A percentile compares a stretch with the other conserved stretches of the same genome.
Conservation (phyloP, 2,797 vertebrate genomes). For the Platyrinchus mystaceus region DNA sequence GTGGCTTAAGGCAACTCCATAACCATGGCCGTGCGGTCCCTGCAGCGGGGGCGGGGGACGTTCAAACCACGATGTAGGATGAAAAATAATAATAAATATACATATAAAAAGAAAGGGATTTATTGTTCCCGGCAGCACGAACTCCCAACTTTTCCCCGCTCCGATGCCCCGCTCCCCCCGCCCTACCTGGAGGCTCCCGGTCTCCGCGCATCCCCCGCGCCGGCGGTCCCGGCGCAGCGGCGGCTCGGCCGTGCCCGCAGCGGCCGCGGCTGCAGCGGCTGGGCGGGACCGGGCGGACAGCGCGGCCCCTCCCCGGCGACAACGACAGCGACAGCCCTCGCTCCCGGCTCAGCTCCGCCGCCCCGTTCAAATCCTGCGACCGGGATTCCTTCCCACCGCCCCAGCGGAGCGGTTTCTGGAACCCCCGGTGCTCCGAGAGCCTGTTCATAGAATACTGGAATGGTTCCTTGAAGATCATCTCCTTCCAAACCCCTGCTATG, state of each 20-base stretch:
- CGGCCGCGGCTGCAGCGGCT: slow-evolving; percentile 75
- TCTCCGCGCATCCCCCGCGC: not conserved
- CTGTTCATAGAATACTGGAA: not conserved
- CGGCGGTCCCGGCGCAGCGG: slow-evolving; percentile 72
- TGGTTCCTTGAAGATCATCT: not conserved
- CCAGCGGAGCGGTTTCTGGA: not conserved
- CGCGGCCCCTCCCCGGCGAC: not conserved
- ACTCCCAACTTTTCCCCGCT: not conserved
- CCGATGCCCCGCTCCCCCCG: not conserved
- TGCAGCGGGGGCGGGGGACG: not conserved
- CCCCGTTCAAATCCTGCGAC: not conserved
- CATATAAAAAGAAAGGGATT: no score
- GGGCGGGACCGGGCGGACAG: not conserved
- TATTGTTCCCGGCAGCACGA: not conserved
- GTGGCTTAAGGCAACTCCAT: not conserved
- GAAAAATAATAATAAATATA: not conserved
- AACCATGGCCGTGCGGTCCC: not conserved
- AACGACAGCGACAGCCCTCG: not conserved
- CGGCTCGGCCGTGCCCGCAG: slow-evolving; percentile 72
- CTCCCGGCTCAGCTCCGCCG: not conserved
- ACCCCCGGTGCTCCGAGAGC: not conserved
- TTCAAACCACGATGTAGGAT: not conserved
- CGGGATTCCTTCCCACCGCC: not conserved
- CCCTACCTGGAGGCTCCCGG: not conserved
- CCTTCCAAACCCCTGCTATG: not conserved